Conservation (phyloP, 2,797 vertebrate species). For the Phoeniculus purpureus region DNA sequence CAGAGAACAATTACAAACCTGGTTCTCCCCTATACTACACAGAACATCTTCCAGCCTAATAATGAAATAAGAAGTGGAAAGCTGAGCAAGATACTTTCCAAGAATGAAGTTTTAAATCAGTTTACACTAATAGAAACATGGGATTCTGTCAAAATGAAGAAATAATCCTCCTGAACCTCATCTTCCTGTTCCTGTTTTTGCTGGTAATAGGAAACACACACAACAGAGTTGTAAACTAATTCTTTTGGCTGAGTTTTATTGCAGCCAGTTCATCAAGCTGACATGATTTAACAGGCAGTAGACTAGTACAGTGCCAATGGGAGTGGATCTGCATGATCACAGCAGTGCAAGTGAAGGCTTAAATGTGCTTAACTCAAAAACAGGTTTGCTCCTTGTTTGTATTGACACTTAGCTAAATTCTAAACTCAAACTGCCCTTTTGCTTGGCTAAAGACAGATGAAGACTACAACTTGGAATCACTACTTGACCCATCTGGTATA, state of each 20-base stretch:
- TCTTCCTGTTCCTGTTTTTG: not conserved
- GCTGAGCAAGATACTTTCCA: not conserved
- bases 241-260: not conserved
- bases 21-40: not conserved
- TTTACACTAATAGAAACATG: not conserved
- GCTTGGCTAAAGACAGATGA: not conserved
- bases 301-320: not conserved
- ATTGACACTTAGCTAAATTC: not conserved
- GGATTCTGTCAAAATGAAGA: not conserved
- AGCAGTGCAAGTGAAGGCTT: not conserved
- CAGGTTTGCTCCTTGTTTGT: not conserved
- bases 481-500: not conserved
- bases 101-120: not conserved
- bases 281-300: not conserved
- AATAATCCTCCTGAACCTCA: not conserved
- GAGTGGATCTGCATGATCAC: not conserved
- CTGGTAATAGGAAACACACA: not conserved
- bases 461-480: not conserved
- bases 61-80: not conserved
- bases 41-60: not conserved
- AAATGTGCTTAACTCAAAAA: not conserved
- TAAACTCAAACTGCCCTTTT: not conserved
- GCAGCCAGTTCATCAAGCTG: not conserved
- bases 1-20: not conserved
- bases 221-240: not conserved